These are phyloP conservation scores for Mythimna albipuncta DNA, from an alignment of 2,888 invertebrate genomes.

Conservation along the genomic window DNA sequence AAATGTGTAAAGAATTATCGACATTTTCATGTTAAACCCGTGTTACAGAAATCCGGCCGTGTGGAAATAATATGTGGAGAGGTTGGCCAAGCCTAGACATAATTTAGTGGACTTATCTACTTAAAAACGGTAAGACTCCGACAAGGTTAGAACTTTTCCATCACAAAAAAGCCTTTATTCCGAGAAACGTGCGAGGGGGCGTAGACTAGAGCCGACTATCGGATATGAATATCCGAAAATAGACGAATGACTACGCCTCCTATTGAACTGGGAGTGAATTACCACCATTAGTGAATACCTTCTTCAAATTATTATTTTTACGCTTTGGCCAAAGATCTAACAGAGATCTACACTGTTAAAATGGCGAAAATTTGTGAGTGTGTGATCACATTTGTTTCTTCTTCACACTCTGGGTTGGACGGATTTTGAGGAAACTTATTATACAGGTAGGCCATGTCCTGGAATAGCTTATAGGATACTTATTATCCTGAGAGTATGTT, in stretches of 20 bases:
- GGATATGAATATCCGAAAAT: constrained; percentile 15
- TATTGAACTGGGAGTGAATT: constrained; percentile 1
- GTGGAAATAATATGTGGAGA: not conserved
- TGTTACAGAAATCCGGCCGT: not conserved
- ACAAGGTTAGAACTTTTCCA: not conserved
- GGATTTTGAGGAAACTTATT: too few species aligned
- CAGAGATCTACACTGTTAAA: not conserved
- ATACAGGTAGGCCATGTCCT: too few species aligned
- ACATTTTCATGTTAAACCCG: too few species aligned
- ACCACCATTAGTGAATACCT: too few species aligned
- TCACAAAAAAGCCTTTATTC: constrained; percentile 16
- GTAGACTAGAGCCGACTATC: not conserved
- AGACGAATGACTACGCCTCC: not conserved
- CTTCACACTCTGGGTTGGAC: too few species aligned
- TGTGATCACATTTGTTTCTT: too few species aligned
- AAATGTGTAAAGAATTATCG: too few species aligned
- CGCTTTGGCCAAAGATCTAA: not conserved
- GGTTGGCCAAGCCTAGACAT: not conserved
- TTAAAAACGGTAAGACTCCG: not conserved
- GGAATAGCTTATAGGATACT: too few species aligned
- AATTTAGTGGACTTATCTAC: too few species aligned
- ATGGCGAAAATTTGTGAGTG: too few species aligned
- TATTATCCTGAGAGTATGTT: too few species aligned
- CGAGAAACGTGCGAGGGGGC: not conserved
- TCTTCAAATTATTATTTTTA: constrained; percentile 13